phyloP scores from a whole-genome alignment of 2,113 vertebrate genomes.

The Elaphurus davidianus region DNA sequence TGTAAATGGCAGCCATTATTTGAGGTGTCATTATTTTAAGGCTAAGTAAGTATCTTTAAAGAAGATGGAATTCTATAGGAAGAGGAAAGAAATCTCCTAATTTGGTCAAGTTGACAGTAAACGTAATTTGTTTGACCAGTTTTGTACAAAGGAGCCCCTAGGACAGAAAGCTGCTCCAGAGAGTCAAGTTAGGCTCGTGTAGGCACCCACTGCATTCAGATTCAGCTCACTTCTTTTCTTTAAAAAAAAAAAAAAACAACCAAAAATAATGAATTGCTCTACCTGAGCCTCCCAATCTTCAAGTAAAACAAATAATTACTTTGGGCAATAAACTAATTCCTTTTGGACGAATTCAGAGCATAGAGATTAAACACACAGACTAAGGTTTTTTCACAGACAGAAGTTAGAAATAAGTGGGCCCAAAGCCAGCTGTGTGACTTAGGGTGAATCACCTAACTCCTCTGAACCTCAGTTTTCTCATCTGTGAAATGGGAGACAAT shows the following conservation, averaged over 20 bases:
- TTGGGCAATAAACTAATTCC: not conserved
- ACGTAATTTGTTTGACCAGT: not conserved
- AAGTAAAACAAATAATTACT: constrained; percentile 12
- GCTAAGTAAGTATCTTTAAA: constrained; percentile 21
- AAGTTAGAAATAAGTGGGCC: not conserved
- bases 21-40: not conserved
- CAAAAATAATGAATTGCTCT: not conserved
- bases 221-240: not conserved
- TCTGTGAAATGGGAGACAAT: not conserved
- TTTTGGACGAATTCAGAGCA: not conserved
- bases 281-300: not conserved
- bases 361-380: not conserved
- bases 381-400: not conserved
- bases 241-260: not conserved
- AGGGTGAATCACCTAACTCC: not conserved
- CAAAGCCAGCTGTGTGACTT: not conserved
- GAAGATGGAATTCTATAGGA: not conserved
- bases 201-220: not conserved
- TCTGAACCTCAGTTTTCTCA: not conserved
- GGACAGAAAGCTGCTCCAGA: not conserved
- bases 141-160: not conserved
- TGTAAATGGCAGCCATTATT: not conserved
- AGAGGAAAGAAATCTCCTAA: not conserved
- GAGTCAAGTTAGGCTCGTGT: not conserved
- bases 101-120: not conserved